phyloP scores from a whole-genome alignment of 1,140 invertebrate species.

The Ips nitidus region DNA sequence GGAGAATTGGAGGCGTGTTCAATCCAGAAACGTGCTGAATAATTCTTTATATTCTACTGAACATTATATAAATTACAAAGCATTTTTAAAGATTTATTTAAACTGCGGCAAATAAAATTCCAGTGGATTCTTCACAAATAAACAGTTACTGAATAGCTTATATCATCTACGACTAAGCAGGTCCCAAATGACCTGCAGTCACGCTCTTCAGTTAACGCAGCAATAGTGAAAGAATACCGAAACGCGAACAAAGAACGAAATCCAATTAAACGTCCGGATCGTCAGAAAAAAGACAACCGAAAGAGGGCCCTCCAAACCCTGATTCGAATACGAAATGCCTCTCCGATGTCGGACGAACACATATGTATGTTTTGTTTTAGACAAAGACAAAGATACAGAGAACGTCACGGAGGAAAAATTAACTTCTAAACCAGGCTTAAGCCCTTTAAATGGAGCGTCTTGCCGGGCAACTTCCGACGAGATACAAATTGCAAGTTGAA shows the following conservation, averaged over 20 bases:
- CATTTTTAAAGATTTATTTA: no score
- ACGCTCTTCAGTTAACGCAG: constrained; percentile 13
- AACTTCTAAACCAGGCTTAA: constrained; percentile 2
- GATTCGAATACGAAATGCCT: constrained; percentile 28
- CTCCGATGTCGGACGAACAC: constrained; percentile 10
- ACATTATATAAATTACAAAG: no score
- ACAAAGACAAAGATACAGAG: background rate
- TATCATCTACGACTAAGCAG: background rate
- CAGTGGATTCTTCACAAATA: no score
- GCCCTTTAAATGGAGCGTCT: constrained; percentile 5
- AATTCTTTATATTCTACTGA: no score
- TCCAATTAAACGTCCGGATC: constrained; percentile 35
- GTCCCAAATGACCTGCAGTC: constrained; percentile 1
- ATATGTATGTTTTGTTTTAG: background rate
- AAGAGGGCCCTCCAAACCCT: constrained; percentile 7
- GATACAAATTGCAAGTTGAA: constrained; percentile 17
- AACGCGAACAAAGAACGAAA: constrained; percentile 35
- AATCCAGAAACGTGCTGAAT: background rate
- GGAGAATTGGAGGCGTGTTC: constrained; percentile 8
- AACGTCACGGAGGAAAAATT: constrained; percentile 16
- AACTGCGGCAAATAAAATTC: no score
- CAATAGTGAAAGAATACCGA: constrained; percentile 23
- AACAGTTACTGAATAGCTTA: no score
- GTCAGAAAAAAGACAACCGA: constrained; percentile 19
- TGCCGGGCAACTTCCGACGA: constrained; percentile 10